Percentiles rank a stretch among this genome's conserved stretches.
These are phyloP conservation scores for Pogonocherus hispidulus DNA, from an alignment of 2,888 invertebrate genomes.

Conservation along the genomic window DNA sequence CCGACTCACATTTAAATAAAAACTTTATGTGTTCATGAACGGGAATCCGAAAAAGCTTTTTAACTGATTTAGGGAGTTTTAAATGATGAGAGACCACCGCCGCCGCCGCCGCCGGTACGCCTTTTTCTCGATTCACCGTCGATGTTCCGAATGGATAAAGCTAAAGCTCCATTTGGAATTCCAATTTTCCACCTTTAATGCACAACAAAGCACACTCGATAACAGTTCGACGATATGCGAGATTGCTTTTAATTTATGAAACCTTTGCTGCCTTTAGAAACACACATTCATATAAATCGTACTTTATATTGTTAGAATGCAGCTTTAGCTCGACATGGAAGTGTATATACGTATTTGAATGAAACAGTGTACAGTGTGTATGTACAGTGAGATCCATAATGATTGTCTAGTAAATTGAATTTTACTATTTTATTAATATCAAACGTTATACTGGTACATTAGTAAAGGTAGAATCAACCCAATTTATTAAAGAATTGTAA, in stretches of 20 bases:
- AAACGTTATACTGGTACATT: no score
- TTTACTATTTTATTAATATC: no score
- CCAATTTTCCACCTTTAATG: conserved; percentile 1
- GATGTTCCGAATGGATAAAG: background rate
- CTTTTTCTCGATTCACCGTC: background rate
- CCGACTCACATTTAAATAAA: conserved; percentile 8
- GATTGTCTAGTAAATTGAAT: no score
- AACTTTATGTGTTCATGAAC: conserved; percentile 6
- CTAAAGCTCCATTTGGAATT: background rate
- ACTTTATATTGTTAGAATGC: no score
- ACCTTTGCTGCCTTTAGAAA: background rate
- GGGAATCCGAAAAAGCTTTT: conserved; percentile 19
- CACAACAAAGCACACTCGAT: conserved; percentile 1
- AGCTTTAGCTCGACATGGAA: no score
- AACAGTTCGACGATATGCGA: background rate
- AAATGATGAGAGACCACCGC: background rate
- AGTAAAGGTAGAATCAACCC: no score
- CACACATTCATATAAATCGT: background rate
- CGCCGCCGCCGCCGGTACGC: no score
- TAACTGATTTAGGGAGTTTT: conserved; percentile 20
- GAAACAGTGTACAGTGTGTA: no score
- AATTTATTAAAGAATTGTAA: no score
- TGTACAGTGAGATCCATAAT: no score
- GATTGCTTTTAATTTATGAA: background rate
- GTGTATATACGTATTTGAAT: no score